A percentile compares a stretch with the other conserved stretches of the same genome.
These are phyloP conservation scores for Phengaris arion DNA, from an alignment of 2,888 invertebrate species.

Conservation along the genomic window DNA sequence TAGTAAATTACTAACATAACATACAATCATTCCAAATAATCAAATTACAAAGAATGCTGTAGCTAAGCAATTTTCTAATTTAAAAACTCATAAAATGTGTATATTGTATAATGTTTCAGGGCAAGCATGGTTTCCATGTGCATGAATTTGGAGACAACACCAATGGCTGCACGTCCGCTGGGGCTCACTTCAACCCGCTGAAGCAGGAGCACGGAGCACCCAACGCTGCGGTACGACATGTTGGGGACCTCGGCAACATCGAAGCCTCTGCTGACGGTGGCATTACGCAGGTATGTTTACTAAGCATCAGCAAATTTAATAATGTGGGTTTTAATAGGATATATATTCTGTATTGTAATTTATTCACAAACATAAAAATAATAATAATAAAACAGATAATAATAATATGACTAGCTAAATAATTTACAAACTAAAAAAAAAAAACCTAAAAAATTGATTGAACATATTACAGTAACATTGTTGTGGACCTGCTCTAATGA, in stretches of 20 bases:
- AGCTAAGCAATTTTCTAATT: no score
- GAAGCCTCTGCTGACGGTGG: constrained; percentile 81
- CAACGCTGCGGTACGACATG: constrained; percentile 84
- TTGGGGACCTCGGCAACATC: constrained; percentile 95
- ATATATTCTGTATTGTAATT: no score
- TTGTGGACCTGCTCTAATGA: no score
- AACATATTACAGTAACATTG: no score
- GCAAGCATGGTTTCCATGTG: constrained; percentile 92
- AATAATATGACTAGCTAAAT: no score
- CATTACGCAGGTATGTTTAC: constrained; percentile 73
- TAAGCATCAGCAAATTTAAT: not conserved
- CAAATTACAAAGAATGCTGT: no score
- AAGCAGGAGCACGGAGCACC: constrained; percentile 92
- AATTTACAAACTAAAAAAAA: no score
- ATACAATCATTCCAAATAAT: no score
- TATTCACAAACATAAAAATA: no score
- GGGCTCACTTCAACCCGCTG: constrained; percentile 94
- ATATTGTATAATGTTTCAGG: constrained; percentile 47
- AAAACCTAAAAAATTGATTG: no score
- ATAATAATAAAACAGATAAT: no score
- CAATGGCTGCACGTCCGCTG: constrained; percentile 97
- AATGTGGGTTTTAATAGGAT: not conserved
- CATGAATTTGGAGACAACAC: constrained; percentile 98
- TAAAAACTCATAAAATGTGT: not conserved
- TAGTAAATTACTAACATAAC: no score